Evolutionary conservation across 2,797 vertebrate species (phyloP).

Genomic region (Gymnothorax reevesii): DNA sequence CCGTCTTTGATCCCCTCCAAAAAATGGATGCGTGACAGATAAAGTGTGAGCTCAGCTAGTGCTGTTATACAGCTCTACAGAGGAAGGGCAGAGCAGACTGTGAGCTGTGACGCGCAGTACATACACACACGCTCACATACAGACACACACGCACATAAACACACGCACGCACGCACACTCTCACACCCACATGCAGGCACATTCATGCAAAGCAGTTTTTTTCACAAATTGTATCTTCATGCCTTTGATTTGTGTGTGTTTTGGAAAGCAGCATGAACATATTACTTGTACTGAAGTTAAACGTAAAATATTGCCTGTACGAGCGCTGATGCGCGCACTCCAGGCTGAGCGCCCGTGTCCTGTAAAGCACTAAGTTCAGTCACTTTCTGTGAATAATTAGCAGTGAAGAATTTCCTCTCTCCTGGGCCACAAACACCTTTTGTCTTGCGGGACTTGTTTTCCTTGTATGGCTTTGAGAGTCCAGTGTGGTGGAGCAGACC

Average conservation of each 20-base stretch:
- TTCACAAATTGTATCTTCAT: not conserved
- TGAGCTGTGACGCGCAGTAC: not conserved
- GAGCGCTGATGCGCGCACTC: not conserved
- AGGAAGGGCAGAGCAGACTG: constrained; percentile 7
- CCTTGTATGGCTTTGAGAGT: constrained; percentile 10
- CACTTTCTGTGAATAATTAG: not conserved
- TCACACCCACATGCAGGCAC: not conserved
- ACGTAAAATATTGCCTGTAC: not conserved
- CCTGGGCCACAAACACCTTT: not conserved
- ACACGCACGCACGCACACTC: not conserved
- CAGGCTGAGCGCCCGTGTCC: not conserved
- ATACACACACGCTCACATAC: constrained; percentile 33
- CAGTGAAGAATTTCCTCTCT: not conserved
- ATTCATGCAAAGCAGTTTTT: not conserved
- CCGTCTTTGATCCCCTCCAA: not conserved
- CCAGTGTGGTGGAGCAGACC: not conserved
- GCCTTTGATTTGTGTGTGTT: not conserved
- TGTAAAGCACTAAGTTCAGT: not conserved
- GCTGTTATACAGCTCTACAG: constrained; percentile 1
- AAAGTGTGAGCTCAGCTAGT: not conserved
- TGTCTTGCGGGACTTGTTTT: not conserved
- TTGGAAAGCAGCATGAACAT: not conserved
- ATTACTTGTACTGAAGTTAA: not conserved
- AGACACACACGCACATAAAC: not conserved
- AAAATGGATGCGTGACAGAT: constrained; percentile 20